These are phyloP conservation scores for Tenualosa ilisha DNA, from an alignment of 2,797 vertebrate species.

Conservation along the genomic window DNA sequence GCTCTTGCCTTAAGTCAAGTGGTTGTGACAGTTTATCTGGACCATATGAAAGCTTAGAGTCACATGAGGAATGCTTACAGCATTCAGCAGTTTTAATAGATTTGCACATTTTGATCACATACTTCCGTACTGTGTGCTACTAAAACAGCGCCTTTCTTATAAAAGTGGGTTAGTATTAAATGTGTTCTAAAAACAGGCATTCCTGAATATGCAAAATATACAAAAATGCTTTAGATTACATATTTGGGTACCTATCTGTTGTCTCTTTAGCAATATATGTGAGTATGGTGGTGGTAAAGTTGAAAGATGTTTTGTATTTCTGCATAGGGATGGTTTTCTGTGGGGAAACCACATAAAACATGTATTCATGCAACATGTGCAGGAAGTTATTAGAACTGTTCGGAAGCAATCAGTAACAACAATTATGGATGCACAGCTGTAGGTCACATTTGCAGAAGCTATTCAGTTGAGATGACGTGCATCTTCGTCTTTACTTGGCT, in stretches of 20 bases:
- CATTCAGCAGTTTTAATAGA: background rate
- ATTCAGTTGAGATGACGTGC: background rate
- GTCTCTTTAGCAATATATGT: no score
- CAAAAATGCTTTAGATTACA: no score
- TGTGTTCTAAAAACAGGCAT: no score
- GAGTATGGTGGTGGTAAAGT: no score
- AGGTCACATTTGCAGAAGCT: background rate
- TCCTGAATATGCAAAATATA: no score
- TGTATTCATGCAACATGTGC: background rate
- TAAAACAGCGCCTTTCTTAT: no score
- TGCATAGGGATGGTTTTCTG: no score
- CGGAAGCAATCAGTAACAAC: background rate
- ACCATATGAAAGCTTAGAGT: background rate
- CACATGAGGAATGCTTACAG: background rate
- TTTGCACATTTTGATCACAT: background rate
- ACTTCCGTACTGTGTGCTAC: background rate
- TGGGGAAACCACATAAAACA: background rate
- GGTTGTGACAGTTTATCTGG: background rate
- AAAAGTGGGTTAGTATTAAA: no score
- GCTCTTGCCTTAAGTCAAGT: background rate
- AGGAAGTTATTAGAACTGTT: background rate
- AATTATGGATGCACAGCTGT: background rate
- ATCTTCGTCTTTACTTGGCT: background rate
- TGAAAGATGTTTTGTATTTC: no score
- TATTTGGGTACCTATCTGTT: no score